Base-by-base conservation (phyloP, 2,888 invertebrate genomes). In the Eupelmus urozonus region DNA sequence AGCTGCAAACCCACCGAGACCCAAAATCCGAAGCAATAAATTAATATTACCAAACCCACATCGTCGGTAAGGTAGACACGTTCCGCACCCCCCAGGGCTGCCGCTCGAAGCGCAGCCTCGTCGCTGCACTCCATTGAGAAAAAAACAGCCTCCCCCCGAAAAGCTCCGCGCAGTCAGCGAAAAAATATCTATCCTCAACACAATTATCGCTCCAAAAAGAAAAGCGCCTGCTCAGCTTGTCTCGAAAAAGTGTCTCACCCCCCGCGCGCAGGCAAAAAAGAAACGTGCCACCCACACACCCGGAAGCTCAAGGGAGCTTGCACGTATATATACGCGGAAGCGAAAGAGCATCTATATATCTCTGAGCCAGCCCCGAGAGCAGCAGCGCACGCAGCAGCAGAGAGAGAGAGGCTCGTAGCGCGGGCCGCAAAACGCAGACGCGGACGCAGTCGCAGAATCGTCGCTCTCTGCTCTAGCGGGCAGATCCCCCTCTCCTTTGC, bases 361-460 rank as follows among this genome's bases (percentile, higher is more conserved):
- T 34, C 3, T 34, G 34, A 5, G 34, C 9, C 29, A 51, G 20
- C 23, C 16, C 1, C n/a, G 49, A 27, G 1, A 23, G 42, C 27
- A 49, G 29, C 20, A 53, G 60, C 59, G 27, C 45, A 16, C 55
- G 55, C 63, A 51, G 49, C 40, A 59, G n/a, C n/a, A n/a, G n/a
- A n/a, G n/a, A n/a, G n/a, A n/a, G n/a, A n/a, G n/a, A n/a, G n/a
- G n/a, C n/a, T n/a, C n/a, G n/a, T n/a, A n/a, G n/a, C n/a, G 20
- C 70, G 49, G 18, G 29, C 45, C 16, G 55, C 40, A 66, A 74
- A 81, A 81, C 81, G 80, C 79, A 80, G 78, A 79, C 81, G 80
- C 81, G 72, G 53, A 81, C 81, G 81, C 81, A 82, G 81, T 78
- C 81, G 81, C 81, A 81, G 80, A 80, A 51, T 78, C 74, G 69